These are phyloP conservation scores for Ophion slaviceki DNA, from an alignment of 2,888 invertebrate species.

Conservation along the genomic window DNA sequence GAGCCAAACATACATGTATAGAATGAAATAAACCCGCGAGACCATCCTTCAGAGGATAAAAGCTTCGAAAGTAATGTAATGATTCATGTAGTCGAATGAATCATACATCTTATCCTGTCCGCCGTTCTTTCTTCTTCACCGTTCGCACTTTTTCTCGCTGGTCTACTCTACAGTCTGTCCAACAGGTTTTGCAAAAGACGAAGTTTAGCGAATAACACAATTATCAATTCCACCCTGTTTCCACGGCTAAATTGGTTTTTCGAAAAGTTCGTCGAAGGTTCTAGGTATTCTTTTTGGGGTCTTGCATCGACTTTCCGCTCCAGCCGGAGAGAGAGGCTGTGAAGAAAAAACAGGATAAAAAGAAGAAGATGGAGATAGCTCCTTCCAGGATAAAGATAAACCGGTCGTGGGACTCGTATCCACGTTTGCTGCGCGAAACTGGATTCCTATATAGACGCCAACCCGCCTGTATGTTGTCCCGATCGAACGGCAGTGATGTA, in stretches of 20 bases:
- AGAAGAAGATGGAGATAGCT: slow-evolving; percentile 13
- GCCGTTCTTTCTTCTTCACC: slow-evolving; percentile 10
- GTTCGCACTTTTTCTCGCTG: not conserved
- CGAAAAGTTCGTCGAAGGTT: not conserved
- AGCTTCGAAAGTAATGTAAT: slow-evolving; percentile 52
- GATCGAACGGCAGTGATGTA: slow-evolving; percentile 62
- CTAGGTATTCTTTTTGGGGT: slow-evolving; percentile 15
- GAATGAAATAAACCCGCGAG: slow-evolving; percentile 28
- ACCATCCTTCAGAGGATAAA: slow-evolving; percentile 51
- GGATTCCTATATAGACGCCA: slow-evolving; percentile 24
- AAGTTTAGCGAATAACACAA: slow-evolving; percentile 32
- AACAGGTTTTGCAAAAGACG: not conserved
- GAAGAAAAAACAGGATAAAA: slow-evolving; percentile 13
- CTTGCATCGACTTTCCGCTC: slow-evolving; percentile 21
- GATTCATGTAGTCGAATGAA: slow-evolving; percentile 55
- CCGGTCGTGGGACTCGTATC: slow-evolving; percentile 39
- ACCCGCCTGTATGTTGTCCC: slow-evolving; percentile 22
- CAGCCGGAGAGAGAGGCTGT: not conserved
- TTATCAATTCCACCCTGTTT: slow-evolving; percentile 38
- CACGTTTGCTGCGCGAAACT: slow-evolving; percentile 27
- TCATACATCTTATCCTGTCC: slow-evolving; percentile 47
- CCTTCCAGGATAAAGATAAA: slow-evolving; percentile 54
- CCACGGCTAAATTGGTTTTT: slow-evolving; percentile 39
- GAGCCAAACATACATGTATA: slow-evolving; percentile 6
- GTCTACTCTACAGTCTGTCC: not conserved